phyloP scores from a whole-genome alignment of 2,113 vertebrate genomes.

The Herpailurus yagouaroundi region DNA sequence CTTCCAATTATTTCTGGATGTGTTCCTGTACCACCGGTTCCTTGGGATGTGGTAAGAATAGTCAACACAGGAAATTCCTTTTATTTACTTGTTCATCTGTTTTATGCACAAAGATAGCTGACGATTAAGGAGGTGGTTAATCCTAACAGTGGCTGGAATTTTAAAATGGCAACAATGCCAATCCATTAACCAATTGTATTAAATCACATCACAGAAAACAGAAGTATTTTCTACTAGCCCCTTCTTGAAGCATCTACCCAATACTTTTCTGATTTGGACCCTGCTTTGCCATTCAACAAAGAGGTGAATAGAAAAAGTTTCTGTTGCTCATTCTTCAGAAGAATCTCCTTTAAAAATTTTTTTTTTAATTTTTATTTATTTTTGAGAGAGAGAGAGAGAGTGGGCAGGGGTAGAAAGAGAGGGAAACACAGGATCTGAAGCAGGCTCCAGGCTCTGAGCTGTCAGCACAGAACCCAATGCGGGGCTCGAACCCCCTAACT shows the following conservation, averaged over 20 bases:
- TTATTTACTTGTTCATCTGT: background rate
- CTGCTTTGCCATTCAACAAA: background rate
- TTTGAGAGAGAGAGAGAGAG: no score
- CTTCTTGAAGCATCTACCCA: background rate
- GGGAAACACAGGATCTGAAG: no score
- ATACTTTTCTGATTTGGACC: background rate
- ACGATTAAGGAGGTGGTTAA: background rate
- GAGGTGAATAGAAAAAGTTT: background rate
- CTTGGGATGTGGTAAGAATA: background rate
- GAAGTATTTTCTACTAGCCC: background rate
- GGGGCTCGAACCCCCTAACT: no score
- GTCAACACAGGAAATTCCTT: background rate
- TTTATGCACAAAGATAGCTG: background rate
- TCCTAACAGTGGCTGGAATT: background rate
- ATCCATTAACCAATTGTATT: background rate
- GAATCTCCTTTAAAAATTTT: background rate
- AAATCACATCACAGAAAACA: background rate
- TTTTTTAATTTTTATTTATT: no score
- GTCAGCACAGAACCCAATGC: no score
- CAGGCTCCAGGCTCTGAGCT: no score
- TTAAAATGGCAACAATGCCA: background rate
- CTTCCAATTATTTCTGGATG: background rate
- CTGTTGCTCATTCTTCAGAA: background rate
- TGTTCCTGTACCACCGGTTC: background rate
- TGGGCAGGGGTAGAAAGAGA: no score